Conservation (phyloP, 2,888 invertebrate genomes). For the Pristionchus entomophagus region DNA sequence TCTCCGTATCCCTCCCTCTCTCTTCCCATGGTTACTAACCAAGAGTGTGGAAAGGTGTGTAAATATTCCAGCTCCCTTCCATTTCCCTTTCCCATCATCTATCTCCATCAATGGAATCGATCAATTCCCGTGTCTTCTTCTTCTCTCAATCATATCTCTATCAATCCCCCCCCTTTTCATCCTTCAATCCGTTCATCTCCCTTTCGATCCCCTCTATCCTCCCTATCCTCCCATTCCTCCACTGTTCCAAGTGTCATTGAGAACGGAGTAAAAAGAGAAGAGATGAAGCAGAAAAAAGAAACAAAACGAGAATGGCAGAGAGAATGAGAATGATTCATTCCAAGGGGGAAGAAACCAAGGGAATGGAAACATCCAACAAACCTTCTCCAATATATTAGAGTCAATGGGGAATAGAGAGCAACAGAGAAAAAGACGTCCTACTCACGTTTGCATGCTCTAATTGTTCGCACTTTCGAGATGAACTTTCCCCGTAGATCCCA, state of each 20-base stretch:
- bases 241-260: conserved; percentile 29
- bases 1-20: background rate
- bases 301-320: background rate
- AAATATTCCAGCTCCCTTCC: background rate
- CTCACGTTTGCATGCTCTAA: conserved; percentile 6
- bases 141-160: background rate
- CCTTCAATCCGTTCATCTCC: background rate
- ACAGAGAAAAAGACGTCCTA: background rate
- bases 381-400: background rate
- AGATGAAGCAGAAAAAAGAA: background rate
- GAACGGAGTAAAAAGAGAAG: conserved; percentile 17
- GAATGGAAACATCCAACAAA: background rate
- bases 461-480: conserved; percentile 22
- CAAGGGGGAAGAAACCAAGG: background rate
- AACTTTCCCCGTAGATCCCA: background rate
- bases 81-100: background rate
- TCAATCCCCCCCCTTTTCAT: background rate
- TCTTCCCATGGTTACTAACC: background rate
- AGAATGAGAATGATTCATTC: background rate
- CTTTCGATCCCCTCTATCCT: conserved; percentile 1
- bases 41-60: conserved; percentile 1
- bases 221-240: too few species aligned
- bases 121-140: background rate
- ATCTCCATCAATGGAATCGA: background rate
- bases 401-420: background rate